Evolutionary conservation across 2,797 vertebrate genomes (phyloP).

Genomic region (Phataginus tricuspis): DNA sequence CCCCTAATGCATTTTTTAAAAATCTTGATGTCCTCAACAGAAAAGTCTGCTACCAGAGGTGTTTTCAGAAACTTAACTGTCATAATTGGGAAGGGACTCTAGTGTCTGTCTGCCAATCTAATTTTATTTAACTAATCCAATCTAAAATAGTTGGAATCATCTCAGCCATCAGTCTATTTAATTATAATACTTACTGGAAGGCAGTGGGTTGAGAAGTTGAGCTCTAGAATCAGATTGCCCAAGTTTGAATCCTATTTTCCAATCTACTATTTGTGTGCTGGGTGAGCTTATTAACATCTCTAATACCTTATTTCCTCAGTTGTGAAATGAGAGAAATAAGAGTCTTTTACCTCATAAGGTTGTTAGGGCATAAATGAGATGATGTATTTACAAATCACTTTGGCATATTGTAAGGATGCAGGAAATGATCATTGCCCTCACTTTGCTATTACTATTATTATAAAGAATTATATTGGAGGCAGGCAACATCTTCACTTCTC

Average conservation of each 20-base stretch:
- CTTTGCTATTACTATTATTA: not conserved
- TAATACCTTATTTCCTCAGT: not conserved
- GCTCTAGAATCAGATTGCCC: not conserved
- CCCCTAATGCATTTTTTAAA: not conserved
- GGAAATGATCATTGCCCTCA: not conserved
- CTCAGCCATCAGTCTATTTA: not conserved
- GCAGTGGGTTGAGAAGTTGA: not conserved
- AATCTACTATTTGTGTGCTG: not conserved
- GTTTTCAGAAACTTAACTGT: slow-evolving; percentile 25
- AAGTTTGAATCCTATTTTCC: not conserved
- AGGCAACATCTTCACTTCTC: not conserved
- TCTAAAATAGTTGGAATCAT: not conserved
- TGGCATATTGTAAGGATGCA: not conserved
- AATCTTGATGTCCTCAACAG: not conserved
- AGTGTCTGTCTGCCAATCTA: not conserved
- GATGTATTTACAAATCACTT: not conserved
- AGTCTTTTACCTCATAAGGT: not conserved
- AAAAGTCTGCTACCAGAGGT: not conserved
- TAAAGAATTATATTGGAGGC: not conserved
- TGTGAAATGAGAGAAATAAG: slow-evolving; percentile 1
- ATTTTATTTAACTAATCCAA: slow-evolving; percentile 48
- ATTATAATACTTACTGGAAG: not conserved
- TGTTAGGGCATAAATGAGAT: not conserved
- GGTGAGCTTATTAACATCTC: not conserved
- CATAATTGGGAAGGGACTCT: not conserved